Evolutionary conservation across 2,888 invertebrate species (phyloP).

Genomic region (Dendrolimus houi): DNA sequence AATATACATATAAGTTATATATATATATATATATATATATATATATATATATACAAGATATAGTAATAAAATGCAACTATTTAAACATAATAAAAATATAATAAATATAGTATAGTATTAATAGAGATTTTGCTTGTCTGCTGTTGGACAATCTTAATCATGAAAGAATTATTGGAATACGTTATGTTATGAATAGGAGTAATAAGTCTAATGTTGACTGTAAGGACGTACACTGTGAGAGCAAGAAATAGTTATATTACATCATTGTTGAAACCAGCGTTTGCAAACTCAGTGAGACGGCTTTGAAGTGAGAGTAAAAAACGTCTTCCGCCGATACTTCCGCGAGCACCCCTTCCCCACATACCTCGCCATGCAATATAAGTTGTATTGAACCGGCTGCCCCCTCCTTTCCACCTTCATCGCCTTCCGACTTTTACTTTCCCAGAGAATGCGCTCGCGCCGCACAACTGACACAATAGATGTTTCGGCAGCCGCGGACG

Average conservation of each 20-base stretch:
- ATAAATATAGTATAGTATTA: too few relatives aligned
- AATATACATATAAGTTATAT: too few relatives aligned
- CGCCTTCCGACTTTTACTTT: conserved; percentile 68
- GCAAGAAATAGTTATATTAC: too few relatives aligned
- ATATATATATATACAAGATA: neutral
- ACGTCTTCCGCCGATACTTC: conserved; percentile 55
- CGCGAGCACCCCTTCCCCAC: conserved; percentile 27
- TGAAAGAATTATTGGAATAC: too few relatives aligned
- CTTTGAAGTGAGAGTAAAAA: conserved; percentile 55
- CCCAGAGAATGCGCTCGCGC: conserved; percentile 21
- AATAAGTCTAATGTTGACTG: too few relatives aligned
- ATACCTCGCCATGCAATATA: conserved; percentile 4
- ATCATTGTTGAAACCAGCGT: conserved; percentile 5
- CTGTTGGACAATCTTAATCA: too few relatives aligned
- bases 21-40: too few relatives aligned
- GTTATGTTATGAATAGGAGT: too few relatives aligned
- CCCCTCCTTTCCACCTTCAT: conserved; percentile 12
- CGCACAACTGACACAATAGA: neutral
- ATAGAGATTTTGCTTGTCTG: too few relatives aligned
- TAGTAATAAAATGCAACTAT: too few relatives aligned
- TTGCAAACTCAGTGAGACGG: conserved; percentile 2
- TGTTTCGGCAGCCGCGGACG: neutral
- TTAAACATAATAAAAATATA: too few relatives aligned
- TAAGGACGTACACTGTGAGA: too few relatives aligned
- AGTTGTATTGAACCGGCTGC: conserved; percentile 5